Evolutionary conservation across 2,797 vertebrate species (phyloP), one percentile per base, ranked within the genome.

Genomic region (Pipistrellus pipistrellus): DNA sequence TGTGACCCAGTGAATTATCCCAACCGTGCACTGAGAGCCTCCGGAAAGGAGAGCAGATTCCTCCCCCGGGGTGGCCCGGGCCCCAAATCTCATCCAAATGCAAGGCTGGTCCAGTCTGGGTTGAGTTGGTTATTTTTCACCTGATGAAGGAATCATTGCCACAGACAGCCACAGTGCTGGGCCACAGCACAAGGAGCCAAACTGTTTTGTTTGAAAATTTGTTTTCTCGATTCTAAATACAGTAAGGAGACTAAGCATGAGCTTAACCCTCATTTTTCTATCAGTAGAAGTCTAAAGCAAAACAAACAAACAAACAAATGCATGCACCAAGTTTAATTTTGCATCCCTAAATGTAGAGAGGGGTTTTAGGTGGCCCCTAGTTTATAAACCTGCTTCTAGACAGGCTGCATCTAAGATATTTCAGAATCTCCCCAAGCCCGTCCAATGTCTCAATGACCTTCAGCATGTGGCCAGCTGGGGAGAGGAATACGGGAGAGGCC

Each of bases 151-250:
- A 88, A 93, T 27, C 9, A 55, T 3, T 25, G 15, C 71, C 87
- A 82, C 62, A 78, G 17, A n/a, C 21, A 69, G 32, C 20, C 64
- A 69, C 18, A 82, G 48, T 51, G 68, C 32, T 53, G 59, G 87
- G 53, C 4, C n/a, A 78, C 20, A 55, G n/a, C 4, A 77, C 6
- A 85, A 9, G 21, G 0, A 81, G 4, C 9, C 75, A 89, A 85
- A 69, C 21, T 62, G 15, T 66, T 95, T 82, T 93, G 62, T 77
- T 77, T 75, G 35, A 85, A 81, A 69, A 81, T 51, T 5, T 68
- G 8, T 51, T 57, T 88, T 75, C 89, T 94, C n/a, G 35, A 78
- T 76, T 85, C 72, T 85, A 82, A 82, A 85, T 92, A 32, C n/a
- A 66, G 64, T 18, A 76, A 69, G 48, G 66, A 51, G n/a, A 66